Base-by-base conservation (phyloP, 2,888 invertebrate genomes). In the Rhogogaster chlorosoma region DNA sequence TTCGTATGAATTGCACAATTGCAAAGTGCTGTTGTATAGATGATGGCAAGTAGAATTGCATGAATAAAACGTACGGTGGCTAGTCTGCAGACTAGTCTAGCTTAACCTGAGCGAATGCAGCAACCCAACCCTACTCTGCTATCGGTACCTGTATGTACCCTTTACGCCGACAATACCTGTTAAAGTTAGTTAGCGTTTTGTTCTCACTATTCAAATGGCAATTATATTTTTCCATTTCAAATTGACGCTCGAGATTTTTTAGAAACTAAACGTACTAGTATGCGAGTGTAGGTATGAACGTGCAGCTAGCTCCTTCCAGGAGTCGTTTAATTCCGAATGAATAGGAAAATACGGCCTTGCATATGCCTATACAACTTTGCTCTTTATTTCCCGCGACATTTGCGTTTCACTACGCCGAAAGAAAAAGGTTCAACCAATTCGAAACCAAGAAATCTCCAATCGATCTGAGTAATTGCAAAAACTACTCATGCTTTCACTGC, bases 1-100 rank as follows among this genome's bases (percentile, higher is more conserved):
- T 42, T 73, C 10, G 22, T 42, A 73, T 42, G 26, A 42, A 42
- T 73, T 73, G 22, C 22, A 42, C 22, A n/a, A 45, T 53, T 77
- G 77, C 77, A 77, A 49, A 77, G 77, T 77, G 53, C 49, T 18
- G 77, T 32, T 53, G 77, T 49, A 45, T 49, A n/a, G 18, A 49
- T 32, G 49, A 49, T 26, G 77, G 53, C 29, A 53, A 26, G 32
- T 77, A 32, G 29, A 77, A 77, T 77, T 77, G 49, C 53, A 77
- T 53, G 49, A 77, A 77, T 77, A 77, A 77, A 77, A 32, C 9
- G 26, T 53, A 53, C 32, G 49, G 29, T 49, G 18, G 22, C 42
- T 73, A 42, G 73, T 18, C 22, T 26, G 5, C 49, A 49, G 49
- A n/a, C 53, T 53, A 45, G 42, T 7, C 38, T 42, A 42, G 10